Percentiles rank a stretch among this genome's conserved stretches.
These are phyloP conservation scores for Betta splendens DNA, from an alignment of 2,797 vertebrate species.

Conservation along the genomic window DNA sequence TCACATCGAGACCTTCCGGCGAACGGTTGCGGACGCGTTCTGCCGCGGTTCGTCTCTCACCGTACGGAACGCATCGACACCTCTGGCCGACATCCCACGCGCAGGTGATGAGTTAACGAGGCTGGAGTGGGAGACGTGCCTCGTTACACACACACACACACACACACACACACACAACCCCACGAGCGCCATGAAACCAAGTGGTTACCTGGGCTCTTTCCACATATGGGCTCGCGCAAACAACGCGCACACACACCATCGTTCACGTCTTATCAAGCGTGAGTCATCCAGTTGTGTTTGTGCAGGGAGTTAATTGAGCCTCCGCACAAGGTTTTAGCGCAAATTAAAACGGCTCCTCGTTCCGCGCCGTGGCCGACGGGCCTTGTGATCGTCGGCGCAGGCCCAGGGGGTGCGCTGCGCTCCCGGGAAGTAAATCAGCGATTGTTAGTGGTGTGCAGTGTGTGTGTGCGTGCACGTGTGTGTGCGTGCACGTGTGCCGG, in stretches of 20 bases:
- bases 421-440: too few relatives aligned
- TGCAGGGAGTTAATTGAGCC: slow-evolving; percentile 50
- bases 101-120: slow-evolving; percentile 29
- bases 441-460: too few relatives aligned
- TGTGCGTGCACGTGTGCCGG: background rate
- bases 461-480: slow-evolving; percentile 1
- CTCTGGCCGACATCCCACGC: slow-evolving; percentile 23
- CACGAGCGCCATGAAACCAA: slow-evolving; percentile 16
- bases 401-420: slow-evolving; percentile 16
- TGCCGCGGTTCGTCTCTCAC: slow-evolving; percentile 44
- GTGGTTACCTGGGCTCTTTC: slow-evolving; percentile 27
- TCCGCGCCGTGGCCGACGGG: slow-evolving; percentile 42
- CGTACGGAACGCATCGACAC: slow-evolving; percentile 60
- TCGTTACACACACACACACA: slow-evolving; percentile 46
- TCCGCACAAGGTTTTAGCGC: slow-evolving; percentile 57
- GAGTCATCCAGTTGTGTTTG: slow-evolving; percentile 48
- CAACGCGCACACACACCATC: slow-evolving; percentile 4
- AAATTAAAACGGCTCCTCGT: slow-evolving; percentile 58
- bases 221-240: background rate
- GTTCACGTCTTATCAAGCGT: slow-evolving; percentile 31
- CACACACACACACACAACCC: slow-evolving; percentile 38
- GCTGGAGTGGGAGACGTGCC: slow-evolving; percentile 48
- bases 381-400: slow-evolving; percentile 41
- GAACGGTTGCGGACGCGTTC: slow-evolving; percentile 12
- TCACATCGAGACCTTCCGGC: slow-evolving; percentile 32